phyloP scores from a whole-genome alignment of 2,113 vertebrate species.

The Lophura nycthemera region DNA sequence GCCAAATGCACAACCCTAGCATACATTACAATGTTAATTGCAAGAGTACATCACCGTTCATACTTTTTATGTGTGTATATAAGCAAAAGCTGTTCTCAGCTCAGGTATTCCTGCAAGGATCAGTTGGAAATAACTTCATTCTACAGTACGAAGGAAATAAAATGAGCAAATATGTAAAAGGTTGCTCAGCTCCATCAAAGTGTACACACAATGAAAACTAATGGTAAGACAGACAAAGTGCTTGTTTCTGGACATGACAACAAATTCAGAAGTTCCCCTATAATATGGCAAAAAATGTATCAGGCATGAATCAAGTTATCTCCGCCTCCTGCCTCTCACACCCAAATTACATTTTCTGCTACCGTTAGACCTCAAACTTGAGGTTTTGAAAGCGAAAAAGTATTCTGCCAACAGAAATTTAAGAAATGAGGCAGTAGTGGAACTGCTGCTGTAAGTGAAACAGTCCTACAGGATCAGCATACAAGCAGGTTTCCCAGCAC shows the following conservation, averaged over 20 bases:
- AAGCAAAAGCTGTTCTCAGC: background rate
- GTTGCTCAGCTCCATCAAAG: background rate
- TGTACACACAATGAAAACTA: background rate
- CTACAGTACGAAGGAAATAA: background rate
- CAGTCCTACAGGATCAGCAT: background rate
- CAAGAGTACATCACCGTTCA: background rate
- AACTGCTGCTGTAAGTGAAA: background rate
- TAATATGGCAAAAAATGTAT: background rate
- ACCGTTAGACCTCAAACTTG: background rate
- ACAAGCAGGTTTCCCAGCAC: background rate
- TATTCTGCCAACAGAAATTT: background rate
- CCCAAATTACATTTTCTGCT: background rate
- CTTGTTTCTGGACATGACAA: background rate
- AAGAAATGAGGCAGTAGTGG: rapidly evolving
- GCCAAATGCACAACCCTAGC: background rate
- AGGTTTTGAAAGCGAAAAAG: background rate
- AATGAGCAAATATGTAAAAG: background rate
- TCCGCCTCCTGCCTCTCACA: background rate
- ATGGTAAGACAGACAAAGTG: background rate
- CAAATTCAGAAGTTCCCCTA: background rate
- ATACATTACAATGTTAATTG: background rate
- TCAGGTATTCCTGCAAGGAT: background rate
- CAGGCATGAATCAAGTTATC: background rate
- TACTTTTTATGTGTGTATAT: background rate
- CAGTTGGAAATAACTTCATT: background rate